Conservation (phyloP, 2,888 invertebrate species). For the Chloromyia formosa region DNA sequence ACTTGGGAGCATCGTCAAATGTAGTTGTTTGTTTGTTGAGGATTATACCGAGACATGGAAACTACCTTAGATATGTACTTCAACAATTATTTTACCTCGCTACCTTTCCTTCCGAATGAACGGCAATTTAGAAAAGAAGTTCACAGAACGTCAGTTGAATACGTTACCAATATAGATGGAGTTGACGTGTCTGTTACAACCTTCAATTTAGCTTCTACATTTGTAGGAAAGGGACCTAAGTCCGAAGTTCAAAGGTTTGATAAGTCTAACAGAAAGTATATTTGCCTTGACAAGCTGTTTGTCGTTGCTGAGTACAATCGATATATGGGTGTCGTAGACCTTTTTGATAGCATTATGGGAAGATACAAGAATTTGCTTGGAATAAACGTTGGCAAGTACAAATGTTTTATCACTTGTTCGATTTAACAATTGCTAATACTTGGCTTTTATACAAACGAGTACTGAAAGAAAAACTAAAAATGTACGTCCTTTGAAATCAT, state of each 20-base stretch:
- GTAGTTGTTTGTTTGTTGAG: constrained; percentile 41
- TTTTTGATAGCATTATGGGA: constrained; percentile 3
- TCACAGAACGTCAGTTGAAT: no score
- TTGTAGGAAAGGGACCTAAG: neutral
- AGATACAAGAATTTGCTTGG: constrained; percentile 35
- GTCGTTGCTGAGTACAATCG: constrained; percentile 26
- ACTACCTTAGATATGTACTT: constrained; percentile 14
- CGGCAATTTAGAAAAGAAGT: no score
- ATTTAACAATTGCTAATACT: neutral
- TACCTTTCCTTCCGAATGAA: neutral
- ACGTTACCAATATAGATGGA: no score
- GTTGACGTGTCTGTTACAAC: no score
- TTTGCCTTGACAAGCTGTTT: no score
- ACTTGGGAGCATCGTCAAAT: constrained; percentile 50
- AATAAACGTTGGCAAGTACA: constrained; percentile 31
- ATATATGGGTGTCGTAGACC: neutral
- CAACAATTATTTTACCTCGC: constrained; percentile 28
- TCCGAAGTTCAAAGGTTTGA: constrained; percentile 24
- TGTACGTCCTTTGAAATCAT: neutral
- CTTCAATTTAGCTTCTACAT: no score
- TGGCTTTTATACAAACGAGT: neutral
- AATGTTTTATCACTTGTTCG: constrained; percentile 34
- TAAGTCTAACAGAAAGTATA: constrained; percentile 22
- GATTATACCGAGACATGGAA: constrained; percentile 35
- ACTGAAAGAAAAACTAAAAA: neutral